These are phyloP conservation scores for Parochlus steinenii DNA, from an alignment of 2,888 invertebrate genomes.

Conservation along the genomic window DNA sequence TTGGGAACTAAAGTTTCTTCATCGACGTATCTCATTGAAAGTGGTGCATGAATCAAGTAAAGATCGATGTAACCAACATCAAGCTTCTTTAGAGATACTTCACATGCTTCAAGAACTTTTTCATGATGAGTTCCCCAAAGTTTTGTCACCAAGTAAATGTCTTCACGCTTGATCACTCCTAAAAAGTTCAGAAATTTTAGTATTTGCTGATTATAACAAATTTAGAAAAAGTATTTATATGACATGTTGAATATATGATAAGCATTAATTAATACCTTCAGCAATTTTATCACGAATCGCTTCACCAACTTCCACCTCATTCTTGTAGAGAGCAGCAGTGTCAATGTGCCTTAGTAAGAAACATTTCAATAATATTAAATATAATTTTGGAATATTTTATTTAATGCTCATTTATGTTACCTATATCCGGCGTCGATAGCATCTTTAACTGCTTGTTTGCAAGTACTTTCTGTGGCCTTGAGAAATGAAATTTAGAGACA, in stretches of 20 bases:
- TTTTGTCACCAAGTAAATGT: slow-evolving; percentile 28
- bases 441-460: slow-evolving; percentile 25
- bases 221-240: too few relatives aligned
- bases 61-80: slow-evolving; percentile 7
- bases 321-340: slow-evolving; percentile 33
- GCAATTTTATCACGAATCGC: slow-evolving; percentile 28
- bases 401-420: too few relatives aligned
- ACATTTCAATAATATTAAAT: too few relatives aligned
- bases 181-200: too few relatives aligned
- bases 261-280: too few relatives aligned
- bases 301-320: slow-evolving; percentile 26
- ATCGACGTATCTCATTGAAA: slow-evolving; percentile 2
- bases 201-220: too few relatives aligned
- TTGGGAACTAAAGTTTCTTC: slow-evolving; percentile 1
- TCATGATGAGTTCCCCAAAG: slow-evolving; percentile 20
- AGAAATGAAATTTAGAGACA: too few relatives aligned
- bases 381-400: too few relatives aligned
- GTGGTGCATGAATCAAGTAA: slow-evolving; percentile 6
- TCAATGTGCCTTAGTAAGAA: too few relatives aligned
- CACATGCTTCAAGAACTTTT: slow-evolving; percentile 5
- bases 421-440: slow-evolving; percentile 35
- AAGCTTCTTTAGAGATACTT: background rate
- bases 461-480: too few relatives aligned
- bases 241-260: too few relatives aligned
- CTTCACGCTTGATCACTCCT: slow-evolving; percentile 27